Conservation (phyloP, 2,113 vertebrate genomes). For the Malurus elegans region DNA sequence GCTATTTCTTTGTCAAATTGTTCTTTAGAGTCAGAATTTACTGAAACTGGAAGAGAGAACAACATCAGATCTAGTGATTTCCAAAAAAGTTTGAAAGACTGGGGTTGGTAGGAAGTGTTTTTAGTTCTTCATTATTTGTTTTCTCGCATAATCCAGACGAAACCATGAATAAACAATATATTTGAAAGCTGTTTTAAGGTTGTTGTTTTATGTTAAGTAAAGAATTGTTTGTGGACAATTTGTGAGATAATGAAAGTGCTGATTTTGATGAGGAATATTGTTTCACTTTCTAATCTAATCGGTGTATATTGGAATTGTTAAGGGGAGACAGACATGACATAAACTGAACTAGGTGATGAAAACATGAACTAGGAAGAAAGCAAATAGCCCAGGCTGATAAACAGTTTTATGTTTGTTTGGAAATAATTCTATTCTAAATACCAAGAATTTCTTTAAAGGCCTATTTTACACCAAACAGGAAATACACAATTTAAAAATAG, state of each 20-base stretch:
- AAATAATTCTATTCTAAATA: neutral
- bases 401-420: neutral
- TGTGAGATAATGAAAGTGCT: neutral
- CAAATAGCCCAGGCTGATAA: neutral
- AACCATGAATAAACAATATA: neutral
- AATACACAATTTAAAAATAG: neutral
- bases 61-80: conserved; percentile 22
- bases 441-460: neutral
- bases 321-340: neutral
- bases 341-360: neutral
- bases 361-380: neutral
- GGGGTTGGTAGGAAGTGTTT: conserved; percentile 64
- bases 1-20: conserved; percentile 11
- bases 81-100: conserved; percentile 1
- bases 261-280: neutral
- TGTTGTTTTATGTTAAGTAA: neutral
- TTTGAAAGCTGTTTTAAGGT: neutral
- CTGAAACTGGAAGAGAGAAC: conserved; percentile 24
- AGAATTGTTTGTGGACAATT: neutral
- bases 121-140: neutral
- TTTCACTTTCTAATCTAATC: neutral
- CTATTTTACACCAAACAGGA: neutral
- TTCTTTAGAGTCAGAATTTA: conserved; percentile 26
- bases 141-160: neutral
- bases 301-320: neutral